Base-by-base conservation (phyloP, 2,113 vertebrate species). In the Phrynosoma platyrhinos region DNA sequence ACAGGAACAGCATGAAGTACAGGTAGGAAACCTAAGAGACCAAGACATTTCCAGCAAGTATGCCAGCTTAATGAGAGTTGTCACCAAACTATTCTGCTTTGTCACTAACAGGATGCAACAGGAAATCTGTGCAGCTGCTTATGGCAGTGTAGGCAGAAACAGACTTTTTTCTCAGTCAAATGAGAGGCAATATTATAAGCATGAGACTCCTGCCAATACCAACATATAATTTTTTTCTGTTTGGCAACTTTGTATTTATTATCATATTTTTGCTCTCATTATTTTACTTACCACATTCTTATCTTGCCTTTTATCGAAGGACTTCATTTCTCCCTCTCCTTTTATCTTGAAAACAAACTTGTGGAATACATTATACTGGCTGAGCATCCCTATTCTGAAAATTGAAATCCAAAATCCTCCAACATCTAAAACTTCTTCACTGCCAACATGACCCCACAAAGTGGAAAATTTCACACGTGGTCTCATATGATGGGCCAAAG, bases 11-110 rank as follows among this genome's bases (percentile, higher is more conserved):
- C 80, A 55, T 42, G 83, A 52, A 36, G 42, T 69, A 58, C 87
- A 78, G 66, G 80, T 42, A 82, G 36, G 72, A 64, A 82, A 40
- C 42, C 71, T 87, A 87, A 82, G 55, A 16, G 55, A 53, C 86
- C 82, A 88, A 88, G 87, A 88, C 87, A 83, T 83, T 78, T 68
- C 53, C 72, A 69, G 62, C 5, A 23, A 62, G 58, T 62, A 86
- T 79, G 42, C 58, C 87, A 88, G 27, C 42, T 68, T 78, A 88
- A 88, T 69, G 81, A 78, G 42, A 68, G 64, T 69, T 88, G 81
- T 88, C 80, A 78, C 62, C 27, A 69, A 83, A 83, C 62, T 87
- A 9, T 83, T 83, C 74, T 69, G 42, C 62, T 69, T 76, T 69
- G 40, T 27, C 42, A 77, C 47, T 83, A 88, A 83, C 77, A 88